Evolutionary conservation across 2,113 vertebrate genomes (phyloP).

Genomic region (Scytalopus superciliaris): DNA sequence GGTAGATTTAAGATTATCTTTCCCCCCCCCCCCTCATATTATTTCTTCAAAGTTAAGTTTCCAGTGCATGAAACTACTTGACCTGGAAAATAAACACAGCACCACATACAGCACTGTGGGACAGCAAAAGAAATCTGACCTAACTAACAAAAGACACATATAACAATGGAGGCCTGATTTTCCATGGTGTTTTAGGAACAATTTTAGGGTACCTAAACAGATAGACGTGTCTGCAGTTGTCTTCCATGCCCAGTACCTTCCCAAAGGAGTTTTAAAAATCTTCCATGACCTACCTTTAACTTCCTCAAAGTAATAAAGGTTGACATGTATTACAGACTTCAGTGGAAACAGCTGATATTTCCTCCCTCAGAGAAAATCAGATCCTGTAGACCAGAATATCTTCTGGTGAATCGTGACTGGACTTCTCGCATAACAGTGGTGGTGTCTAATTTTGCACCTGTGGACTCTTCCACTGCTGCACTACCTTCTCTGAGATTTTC

Average conservation of each 20-base stretch:
- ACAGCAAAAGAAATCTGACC: not conserved
- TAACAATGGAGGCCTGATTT: not conserved
- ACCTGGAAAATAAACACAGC: slow-evolving; percentile 45
- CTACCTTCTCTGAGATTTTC: not conserved
- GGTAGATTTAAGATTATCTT: slow-evolving; percentile 59
- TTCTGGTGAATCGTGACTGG: not conserved
- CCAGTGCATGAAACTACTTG: slow-evolving; percentile 43
- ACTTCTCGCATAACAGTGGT: not conserved
- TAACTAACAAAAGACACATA: not conserved
- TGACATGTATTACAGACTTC: not conserved
- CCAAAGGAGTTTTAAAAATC: not conserved
- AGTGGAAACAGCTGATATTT: not conserved
- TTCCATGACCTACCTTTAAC: not conserved
- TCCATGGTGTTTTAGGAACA: not conserved
- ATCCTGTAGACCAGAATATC: not conserved
- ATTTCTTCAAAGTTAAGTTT: slow-evolving; percentile 65
- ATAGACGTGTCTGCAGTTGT: not conserved
- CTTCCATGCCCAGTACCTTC: not conserved
- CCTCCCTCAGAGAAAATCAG: not conserved
- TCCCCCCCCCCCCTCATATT: not conserved
- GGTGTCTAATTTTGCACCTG: not conserved
- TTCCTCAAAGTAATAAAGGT: not conserved
- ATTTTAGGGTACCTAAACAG: not conserved
- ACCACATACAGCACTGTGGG: not conserved
- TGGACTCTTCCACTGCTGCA: not conserved